Evolutionary conservation across 2,888 invertebrate species (phyloP).

Genomic region (Folsomia candida): DNA sequence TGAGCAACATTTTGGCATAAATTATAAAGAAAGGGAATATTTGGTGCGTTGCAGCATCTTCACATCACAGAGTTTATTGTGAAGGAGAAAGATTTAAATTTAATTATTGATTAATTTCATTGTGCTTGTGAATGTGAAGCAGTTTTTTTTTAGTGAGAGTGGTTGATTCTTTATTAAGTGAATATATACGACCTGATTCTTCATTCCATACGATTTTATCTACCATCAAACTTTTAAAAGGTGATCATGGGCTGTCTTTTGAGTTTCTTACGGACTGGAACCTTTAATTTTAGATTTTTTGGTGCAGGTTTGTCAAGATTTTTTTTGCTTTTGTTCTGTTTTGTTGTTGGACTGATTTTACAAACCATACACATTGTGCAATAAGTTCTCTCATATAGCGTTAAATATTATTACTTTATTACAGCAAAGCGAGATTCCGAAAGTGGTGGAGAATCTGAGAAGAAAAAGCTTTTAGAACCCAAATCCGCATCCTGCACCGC

Average conservation of each 20-base stretch:
- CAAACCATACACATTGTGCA: too few species aligned
- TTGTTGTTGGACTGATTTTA: too few species aligned
- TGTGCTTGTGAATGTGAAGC: too few species aligned
- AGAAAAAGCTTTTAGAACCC: neutral
- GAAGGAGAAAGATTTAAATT: too few species aligned
- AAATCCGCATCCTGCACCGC: neutral
- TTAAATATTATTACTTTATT: neutral
- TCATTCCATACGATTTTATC: neutral
- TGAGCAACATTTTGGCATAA: too few species aligned
- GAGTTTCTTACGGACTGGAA: conserved; percentile 39
- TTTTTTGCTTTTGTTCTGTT: neutral
- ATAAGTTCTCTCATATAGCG: neutral
- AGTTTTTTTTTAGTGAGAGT: too few species aligned
- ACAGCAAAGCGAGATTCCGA: conserved; percentile 36
- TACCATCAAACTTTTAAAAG: neutral
- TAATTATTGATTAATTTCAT: too few species aligned
- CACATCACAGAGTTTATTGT: too few species aligned
- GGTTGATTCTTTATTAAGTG: too few species aligned
- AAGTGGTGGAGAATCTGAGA: neutral
- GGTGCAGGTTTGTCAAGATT: conserved; percentile 15
- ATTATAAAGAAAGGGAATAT: too few species aligned
- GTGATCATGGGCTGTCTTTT: conserved; percentile 36
- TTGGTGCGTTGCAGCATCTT: too few species aligned
- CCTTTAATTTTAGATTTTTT: conserved; percentile 35
- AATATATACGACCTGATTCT: too few species aligned